Conservation (phyloP, 2,113 vertebrate genomes). For the Alosa alosa region DNA sequence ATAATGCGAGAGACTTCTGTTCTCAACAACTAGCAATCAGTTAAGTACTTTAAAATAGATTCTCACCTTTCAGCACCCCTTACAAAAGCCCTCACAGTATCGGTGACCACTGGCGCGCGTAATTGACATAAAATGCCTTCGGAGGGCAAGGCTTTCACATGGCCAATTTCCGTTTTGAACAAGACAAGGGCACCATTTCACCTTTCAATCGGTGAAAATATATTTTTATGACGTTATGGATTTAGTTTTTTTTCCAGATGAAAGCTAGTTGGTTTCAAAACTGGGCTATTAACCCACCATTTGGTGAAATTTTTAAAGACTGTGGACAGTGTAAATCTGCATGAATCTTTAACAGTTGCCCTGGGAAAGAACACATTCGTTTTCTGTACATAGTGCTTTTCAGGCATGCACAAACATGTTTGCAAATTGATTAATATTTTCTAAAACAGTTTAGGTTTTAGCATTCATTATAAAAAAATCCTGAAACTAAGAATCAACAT, state of each 20-base stretch:
- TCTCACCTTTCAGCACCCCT: not conserved
- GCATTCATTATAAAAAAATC: not conserved
- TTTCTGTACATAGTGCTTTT: not conserved
- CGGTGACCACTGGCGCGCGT: not conserved
- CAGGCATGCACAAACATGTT: not conserved
- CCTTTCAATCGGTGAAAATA: not conserved
- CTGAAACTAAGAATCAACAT: not conserved
- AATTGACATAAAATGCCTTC: not conserved
- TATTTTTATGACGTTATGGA: not conserved
- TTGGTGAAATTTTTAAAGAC: not conserved
- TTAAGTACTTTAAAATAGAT: not conserved
- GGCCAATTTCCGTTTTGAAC: constrained; percentile 6
- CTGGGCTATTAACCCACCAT: not conserved
- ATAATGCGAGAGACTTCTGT: not conserved
- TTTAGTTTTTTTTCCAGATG: not conserved
- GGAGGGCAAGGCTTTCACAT: not conserved
- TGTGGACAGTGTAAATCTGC: not conserved
- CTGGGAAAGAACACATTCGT: not conserved
- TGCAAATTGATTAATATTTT: not conserved
- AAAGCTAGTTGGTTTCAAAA: not conserved
- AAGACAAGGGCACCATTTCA: not conserved
- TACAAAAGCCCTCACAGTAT: constrained; percentile 41
- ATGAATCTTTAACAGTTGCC: not conserved
- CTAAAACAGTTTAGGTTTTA: not conserved
- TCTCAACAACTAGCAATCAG: not conserved